phyloP scores from a whole-genome alignment of 1,140 invertebrate species.

The Idris sp. region DNA sequence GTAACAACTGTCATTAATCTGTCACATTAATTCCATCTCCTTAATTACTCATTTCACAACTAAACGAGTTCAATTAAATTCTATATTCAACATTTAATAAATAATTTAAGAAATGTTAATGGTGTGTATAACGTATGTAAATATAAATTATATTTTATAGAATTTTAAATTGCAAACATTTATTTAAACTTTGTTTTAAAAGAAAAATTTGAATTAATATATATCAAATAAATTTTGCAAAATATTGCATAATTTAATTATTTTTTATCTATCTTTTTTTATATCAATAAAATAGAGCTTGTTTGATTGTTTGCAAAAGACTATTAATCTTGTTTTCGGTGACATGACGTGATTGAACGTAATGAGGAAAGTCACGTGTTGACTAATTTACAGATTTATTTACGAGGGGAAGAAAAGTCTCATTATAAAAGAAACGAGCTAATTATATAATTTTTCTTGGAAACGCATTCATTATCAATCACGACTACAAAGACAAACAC shows the following conservation, averaged over 20 bases:
- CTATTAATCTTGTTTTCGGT: constrained; percentile 65
- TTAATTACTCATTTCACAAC: constrained; percentile 8
- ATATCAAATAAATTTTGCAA: too few species aligned
- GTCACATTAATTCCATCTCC: constrained; percentile 22
- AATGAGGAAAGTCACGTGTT: constrained; percentile 66
- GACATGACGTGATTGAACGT: constrained; percentile 62
- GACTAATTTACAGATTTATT: constrained; percentile 63
- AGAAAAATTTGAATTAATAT: too few species aligned
- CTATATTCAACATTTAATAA: too few species aligned
- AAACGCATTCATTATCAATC: constrained; percentile 11
- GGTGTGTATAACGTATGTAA: too few species aligned
- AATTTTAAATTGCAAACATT: too few species aligned
- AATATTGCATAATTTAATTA: too few species aligned
- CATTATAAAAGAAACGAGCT: constrained; percentile 43
- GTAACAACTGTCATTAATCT: constrained; percentile 44
- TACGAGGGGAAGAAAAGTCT: constrained; percentile 41
- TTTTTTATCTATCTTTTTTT: constrained; percentile 15
- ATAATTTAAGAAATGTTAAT: too few species aligned
- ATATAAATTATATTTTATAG: too few species aligned
- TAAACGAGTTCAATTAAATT: too few species aligned
- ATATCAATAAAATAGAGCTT: too few species aligned
- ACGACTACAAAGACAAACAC: neutral
- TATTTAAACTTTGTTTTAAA: too few species aligned
- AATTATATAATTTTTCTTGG: constrained; percentile 32
- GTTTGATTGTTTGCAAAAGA: constrained; percentile 32